A percentile compares a stretch with the other conserved stretches of the same genome.
phyloP scores from a whole-genome alignment of 2,888 invertebrate species.

The Alloplasta piceator region DNA sequence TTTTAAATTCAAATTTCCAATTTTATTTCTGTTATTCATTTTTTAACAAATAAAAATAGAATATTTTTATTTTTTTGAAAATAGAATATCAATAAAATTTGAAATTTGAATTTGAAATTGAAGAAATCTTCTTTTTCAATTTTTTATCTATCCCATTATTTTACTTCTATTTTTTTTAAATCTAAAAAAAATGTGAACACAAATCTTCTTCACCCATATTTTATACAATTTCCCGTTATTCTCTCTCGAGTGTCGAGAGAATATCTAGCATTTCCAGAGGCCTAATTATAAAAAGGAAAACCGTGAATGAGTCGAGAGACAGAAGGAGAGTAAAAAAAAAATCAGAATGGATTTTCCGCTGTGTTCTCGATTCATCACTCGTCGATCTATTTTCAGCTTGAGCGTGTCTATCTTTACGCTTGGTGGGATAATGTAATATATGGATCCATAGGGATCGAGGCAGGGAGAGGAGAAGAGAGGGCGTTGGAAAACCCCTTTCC shows the following conservation, averaged over 20 bases:
- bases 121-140: no score
- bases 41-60: no score
- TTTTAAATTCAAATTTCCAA: no score
- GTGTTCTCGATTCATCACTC: conserved; percentile 16
- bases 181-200: no score
- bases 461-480: neutral
- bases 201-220: neutral
- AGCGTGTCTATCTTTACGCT: conserved; percentile 49
- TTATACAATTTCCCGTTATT: neutral
- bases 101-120: no score
- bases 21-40: no score
- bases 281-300: conserved; percentile 12
- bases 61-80: neutral
- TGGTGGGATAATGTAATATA: conserved; percentile 32
- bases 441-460: conserved; percentile 20
- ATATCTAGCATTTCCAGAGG: conserved; percentile 6
- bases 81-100: neutral
- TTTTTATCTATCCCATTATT: no score
- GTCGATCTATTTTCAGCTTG: conserved; percentile 56
- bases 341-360: conserved; percentile 28
- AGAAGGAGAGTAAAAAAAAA: neutral
- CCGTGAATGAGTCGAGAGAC: neutral
- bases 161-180: neutral
- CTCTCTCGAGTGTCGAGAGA: neutral
- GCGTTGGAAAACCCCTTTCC: neutral